Evolutionary conservation across 2,797 vertebrate genomes (phyloP).

Genomic region (Takifugu rubripes): DNA sequence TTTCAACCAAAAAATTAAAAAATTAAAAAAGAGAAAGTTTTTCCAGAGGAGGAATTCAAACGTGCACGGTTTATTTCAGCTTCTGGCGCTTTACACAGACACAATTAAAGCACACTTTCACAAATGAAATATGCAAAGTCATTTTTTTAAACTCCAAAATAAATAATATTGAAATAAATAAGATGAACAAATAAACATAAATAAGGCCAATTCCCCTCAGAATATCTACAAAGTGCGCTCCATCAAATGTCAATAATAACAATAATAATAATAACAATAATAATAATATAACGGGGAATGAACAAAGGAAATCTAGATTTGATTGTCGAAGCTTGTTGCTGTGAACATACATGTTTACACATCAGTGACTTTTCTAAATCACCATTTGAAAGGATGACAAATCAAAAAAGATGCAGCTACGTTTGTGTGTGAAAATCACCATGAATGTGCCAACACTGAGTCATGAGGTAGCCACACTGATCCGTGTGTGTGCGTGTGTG

Average conservation of each 20-base stretch:
- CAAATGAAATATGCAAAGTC: constrained; percentile 71
- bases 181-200: constrained; percentile 55
- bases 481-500: constrained; percentile 54
- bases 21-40: constrained; percentile 23
- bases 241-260: constrained; percentile 59
- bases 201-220: constrained; percentile 64
- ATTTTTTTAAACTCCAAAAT: constrained; percentile 53
- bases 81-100: constrained; percentile 87
- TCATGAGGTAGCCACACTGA: constrained; percentile 88
- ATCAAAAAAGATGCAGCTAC: constrained; percentile 10
- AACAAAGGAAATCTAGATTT: constrained; percentile 61
- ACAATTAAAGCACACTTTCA: constrained; percentile 82
- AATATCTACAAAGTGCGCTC: constrained; percentile 82
- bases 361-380: constrained; percentile 66
- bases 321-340: constrained; percentile 90
- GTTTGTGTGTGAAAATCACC: constrained; percentile 45
- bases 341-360: constrained; percentile 72
- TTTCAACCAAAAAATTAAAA: background rate
- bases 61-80: constrained; percentile 93
- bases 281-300: constrained; percentile 25
- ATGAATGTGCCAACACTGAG: constrained; percentile 73
- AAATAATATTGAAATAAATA: constrained; percentile 74
- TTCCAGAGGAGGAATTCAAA: constrained; percentile 80
- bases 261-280: constrained; percentile 36
- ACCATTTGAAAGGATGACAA: constrained; percentile 45